Evolutionary conservation across 2,113 vertebrate species (phyloP), one percentile per base, ranked within the genome.

Genomic region (Hipposideros armiger): DNA sequence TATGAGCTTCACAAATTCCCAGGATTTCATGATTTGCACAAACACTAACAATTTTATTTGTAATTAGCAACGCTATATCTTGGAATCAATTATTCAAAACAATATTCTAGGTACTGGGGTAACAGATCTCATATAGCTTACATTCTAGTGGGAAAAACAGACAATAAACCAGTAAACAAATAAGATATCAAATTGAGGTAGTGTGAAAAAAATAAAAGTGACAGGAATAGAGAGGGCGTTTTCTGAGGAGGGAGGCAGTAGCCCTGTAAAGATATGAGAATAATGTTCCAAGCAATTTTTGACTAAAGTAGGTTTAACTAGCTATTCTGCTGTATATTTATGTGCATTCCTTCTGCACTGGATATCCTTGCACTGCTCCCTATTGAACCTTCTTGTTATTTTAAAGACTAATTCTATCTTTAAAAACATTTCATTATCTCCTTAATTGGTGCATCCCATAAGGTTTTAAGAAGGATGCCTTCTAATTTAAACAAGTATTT

Each of bases 61-160:
- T 80, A 91, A 95, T 58, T 50, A 94, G 28, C n/a, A 93, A 69
- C 60, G 26, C 8, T 86, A 0, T 36, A 87, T 32, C 20, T 86
- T 91, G n/a, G 87, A 94, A 73, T 73, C 56, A 90, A 87, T 87
- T 64, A 84, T 91, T 93, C 74, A 90, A 97, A 96, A 91, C 42
- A 76, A 66, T 82, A 69, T 91, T 77, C 67, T 86, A 91, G 17
- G 20, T 58, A 95, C 5, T 60, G 28, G 42, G 66, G 58, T 89
- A 95, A 94, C 8, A 28, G 10, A 93, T 69, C 32, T 76, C 50
- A 66, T 19, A 80, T 20, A 69, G 50, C 17, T 69, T 90, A 93
- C 10, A 60, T 60, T 93, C 76, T 85, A 85, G n/a, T 52, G 24
- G 24, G 20, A 72, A 54, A 95, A 76, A 90, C 0, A 60, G 91